Evolutionary conservation across 2,113 vertebrate species (phyloP), one percentile per base, ranked within the genome.

Genomic region (Tragelaphus imberbis): DNA sequence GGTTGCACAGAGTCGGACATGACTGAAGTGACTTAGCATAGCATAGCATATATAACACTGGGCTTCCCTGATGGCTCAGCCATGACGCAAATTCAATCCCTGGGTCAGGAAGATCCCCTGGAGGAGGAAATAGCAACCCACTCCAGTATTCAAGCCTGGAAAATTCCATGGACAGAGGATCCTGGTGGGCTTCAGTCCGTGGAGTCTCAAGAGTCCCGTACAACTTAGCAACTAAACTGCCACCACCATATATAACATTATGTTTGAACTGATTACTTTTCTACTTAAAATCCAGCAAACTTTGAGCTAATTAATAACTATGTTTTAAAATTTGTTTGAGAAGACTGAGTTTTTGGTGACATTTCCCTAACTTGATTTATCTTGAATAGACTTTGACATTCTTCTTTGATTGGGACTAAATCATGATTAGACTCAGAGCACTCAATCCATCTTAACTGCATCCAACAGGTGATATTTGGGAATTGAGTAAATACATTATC

Each of bases 1-100:
- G 44, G 44, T 44, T 1, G 44, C 44, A 44, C 44, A 44, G 44
- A 44, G 44, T 44, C 44, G 44, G 44, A 44, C 44, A 44, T 44
- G 44, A 44, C 44, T 44, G 44, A 44, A 44, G 44, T 44, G 44
- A 44, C 44, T 44, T 44, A 44, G 44, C 44, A 44, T 44, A 44
- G 44, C 44, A 44, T 44, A 44, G 1, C 44, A 53, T 84, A 44
- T 36, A 36, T 68, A 68, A 36, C 36, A 75, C 36, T 40, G 10
- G 36, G 36, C 68, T 75, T 75, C 68, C 36, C 68, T 75, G 36
- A 40, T 40, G 68, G 5, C 68, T 75, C n/a, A 40, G 33, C 15
- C 59, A 0, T 61, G 59, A 68, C 1, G 0, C 65, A 68, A 36
- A 33, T 68, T n/a, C 1, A 0, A 68, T 68, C 65, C 7, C 65